These are phyloP conservation scores for Entomobrya multifasciata DNA, from an alignment of 2,888 invertebrate species.

Conservation along the genomic window DNA sequence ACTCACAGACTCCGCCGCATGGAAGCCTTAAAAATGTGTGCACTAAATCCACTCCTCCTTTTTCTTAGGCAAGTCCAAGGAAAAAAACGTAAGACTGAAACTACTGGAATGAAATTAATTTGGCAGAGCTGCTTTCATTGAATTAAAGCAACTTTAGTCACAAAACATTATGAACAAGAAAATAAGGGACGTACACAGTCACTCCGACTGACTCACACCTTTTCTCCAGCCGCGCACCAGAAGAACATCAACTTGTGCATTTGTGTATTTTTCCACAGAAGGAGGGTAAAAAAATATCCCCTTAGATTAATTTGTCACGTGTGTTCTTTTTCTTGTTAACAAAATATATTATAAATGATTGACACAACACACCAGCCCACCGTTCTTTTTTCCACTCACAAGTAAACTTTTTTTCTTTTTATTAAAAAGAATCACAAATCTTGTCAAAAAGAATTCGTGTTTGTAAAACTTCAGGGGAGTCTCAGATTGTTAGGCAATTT, in stretches of 20 bases:
- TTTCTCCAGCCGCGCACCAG: slow-evolving; percentile 1
- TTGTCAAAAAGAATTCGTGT: slow-evolving; percentile 12
- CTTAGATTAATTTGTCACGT: slow-evolving; percentile 39
- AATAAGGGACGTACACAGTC: slow-evolving; percentile 3
- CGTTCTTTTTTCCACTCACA: neutral
- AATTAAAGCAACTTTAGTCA: neutral
- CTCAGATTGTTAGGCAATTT: slow-evolving; percentile 18
- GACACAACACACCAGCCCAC: slow-evolving; percentile 13
- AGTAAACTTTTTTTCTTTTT: slow-evolving; percentile 7
- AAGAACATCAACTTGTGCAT: neutral
- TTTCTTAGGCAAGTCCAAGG: slow-evolving; percentile 4
- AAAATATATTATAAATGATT: slow-evolving; percentile 2
- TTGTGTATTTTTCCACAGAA: neutral
- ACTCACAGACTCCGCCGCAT: neutral
- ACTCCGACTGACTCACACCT: slow-evolving; percentile 18
- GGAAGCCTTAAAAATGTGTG: slow-evolving; percentile 17
- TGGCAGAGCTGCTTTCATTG: neutral
- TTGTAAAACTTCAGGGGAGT: neutral
- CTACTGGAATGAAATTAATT: slow-evolving; percentile 12
- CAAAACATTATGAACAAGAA: too few species aligned
- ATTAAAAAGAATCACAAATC: slow-evolving; percentile 1
- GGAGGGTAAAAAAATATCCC: neutral
- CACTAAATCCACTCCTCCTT: slow-evolving; percentile 15
- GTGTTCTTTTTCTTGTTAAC: neutral
- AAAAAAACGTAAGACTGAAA: neutral